These are phyloP conservation scores for Maniola jurtina DNA, from an alignment of 1,140 invertebrate species.

Conservation along the genomic window DNA sequence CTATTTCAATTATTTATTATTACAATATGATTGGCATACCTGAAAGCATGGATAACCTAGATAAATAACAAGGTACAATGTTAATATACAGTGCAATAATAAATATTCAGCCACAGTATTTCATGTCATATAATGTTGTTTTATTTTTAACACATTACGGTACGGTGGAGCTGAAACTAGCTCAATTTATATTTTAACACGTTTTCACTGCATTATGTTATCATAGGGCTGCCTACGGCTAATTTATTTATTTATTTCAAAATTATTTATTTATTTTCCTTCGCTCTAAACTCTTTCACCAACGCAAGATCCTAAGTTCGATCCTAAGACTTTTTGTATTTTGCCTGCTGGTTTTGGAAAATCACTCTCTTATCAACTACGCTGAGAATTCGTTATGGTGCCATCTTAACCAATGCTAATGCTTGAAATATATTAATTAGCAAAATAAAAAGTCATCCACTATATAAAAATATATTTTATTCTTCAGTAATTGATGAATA, in stretches of 20 bases:
- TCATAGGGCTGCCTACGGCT: conserved; percentile 1
- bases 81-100: conserved; percentile 1
- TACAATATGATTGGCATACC: background rate
- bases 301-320: too few relatives aligned
- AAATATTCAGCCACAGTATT: conserved; percentile 1
- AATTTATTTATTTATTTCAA: background rate
- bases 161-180: conserved; percentile 20
- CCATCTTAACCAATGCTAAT: too few relatives aligned
- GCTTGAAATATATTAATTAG: too few relatives aligned
- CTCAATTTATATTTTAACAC: conserved; percentile 35
- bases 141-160: conserved; percentile 31
- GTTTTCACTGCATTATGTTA: conserved; percentile 31
- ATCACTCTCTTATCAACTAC: too few relatives aligned
- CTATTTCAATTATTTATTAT: background rate
- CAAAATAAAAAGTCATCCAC: too few relatives aligned
- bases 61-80: background rate
- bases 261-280: background rate
- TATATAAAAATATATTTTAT: too few relatives aligned
- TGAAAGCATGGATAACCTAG: background rate
- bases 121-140: conserved; percentile 9
- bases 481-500: too few relatives aligned
- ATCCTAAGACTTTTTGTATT: too few relatives aligned
- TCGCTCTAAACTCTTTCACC: too few relatives aligned
- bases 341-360: too few relatives aligned
- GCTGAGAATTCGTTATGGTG: too few relatives aligned